Evolutionary conservation across 2,888 invertebrate genomes (phyloP).

Genomic region (Caenorhabditis imperialis): DNA sequence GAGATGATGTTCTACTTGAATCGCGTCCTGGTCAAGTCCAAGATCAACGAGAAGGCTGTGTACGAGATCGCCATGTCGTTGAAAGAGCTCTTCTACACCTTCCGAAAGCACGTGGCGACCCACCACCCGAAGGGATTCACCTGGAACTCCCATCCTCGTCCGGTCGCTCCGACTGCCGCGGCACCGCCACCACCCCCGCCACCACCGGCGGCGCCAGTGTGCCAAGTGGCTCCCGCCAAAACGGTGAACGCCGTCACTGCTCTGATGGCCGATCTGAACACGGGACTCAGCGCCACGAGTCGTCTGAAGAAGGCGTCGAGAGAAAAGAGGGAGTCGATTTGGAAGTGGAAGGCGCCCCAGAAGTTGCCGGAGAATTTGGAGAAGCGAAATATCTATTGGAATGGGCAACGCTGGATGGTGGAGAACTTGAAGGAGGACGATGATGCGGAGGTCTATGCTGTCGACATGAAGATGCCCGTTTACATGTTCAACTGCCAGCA

Average conservation of each 20-base stretch:
- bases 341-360: too few species aligned
- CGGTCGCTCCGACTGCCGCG: conserved; percentile 4
- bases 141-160: conserved; percentile 83
- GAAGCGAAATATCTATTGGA: conserved; percentile 10
- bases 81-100: conserved; percentile 87
- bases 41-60: too few species aligned
- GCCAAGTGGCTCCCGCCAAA: too few species aligned
- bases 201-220: conserved; percentile 49
- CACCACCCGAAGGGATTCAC: conserved; percentile 96
- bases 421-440: too few species aligned
- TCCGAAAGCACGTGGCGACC: conserved; percentile 92
- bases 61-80: conserved; percentile 92
- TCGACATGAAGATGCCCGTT: too few species aligned
- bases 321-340: conserved; percentile 98
- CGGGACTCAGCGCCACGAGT: conserved; percentile 86
- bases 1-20: too few species aligned
- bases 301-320: conserved; percentile 84
- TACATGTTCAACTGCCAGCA: background rate
- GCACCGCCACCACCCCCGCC: conserved; percentile 47
- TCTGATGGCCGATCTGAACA: conserved; percentile 93
- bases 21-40: too few species aligned
- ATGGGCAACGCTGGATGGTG: too few species aligned
- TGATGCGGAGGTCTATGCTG: too few species aligned
- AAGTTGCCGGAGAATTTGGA: conserved; percentile 8
- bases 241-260: conserved; percentile 84